phyloP scores from a whole-genome alignment of 2,797 vertebrate species.

The Myotis pilosus region DNA sequence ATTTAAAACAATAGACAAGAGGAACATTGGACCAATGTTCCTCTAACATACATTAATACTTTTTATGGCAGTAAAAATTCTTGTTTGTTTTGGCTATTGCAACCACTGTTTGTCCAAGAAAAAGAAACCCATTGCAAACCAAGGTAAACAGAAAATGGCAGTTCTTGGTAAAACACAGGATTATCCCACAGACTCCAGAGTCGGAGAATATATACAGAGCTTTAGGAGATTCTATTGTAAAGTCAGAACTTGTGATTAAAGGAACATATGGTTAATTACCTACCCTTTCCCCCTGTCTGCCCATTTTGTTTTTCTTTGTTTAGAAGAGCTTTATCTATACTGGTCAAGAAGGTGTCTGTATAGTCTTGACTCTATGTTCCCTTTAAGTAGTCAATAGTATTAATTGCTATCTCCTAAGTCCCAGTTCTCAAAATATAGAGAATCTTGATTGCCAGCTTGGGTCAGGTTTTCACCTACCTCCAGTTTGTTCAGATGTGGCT shows the following conservation, averaged over 20 bases:
- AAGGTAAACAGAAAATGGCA: constrained; percentile 32
- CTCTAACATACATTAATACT: background rate
- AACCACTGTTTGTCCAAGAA: constrained; percentile 32
- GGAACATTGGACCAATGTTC: background rate
- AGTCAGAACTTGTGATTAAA: constrained; percentile 9
- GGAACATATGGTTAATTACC: background rate
- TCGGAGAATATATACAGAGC: constrained; percentile 29
- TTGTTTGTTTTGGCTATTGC: constrained; percentile 23
- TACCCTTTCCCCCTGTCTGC: background rate
- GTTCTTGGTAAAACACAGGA: constrained; percentile 3
- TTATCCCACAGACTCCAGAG: background rate
- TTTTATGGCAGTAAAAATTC: background rate
- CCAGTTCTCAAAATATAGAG: background rate
- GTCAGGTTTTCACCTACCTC: background rate
- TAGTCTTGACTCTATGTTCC: background rate
- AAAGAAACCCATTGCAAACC: constrained; percentile 25
- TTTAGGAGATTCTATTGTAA: background rate
- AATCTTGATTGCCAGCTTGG: background rate
- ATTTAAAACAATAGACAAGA: constrained; percentile 1
- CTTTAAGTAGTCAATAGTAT: background rate
- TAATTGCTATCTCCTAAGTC: background rate
- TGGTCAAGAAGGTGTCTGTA: background rate
- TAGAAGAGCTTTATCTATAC: background rate
- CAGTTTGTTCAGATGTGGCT: background rate
- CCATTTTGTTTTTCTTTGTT: constrained; percentile 22